Evolutionary conservation across 2,797 vertebrate genomes (phyloP), one percentile per base, ranked within the genome.

Genomic region (Neosalanx taihuensis): DNA sequence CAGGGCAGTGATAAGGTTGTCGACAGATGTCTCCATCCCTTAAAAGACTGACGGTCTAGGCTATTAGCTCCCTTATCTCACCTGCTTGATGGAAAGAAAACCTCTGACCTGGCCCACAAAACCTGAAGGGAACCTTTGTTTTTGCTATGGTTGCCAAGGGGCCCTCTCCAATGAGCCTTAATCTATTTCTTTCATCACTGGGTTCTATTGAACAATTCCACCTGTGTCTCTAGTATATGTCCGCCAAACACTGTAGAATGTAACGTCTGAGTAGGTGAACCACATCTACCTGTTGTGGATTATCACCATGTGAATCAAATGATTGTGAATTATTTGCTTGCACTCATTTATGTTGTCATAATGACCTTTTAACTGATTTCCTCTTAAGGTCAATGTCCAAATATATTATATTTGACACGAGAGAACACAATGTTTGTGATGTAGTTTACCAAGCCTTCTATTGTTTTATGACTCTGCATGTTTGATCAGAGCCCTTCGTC

Each of bases 81-180:
- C 76, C 70, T 80, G 79, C 71, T 81, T 79, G 70, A 79, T 69
- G 71, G 79, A 69, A 87, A 80, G 4, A 3, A 65, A 75, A 84
- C 75, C 82, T 82, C 66, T 80, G 77, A 83, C 77, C 83, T 29
- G 60, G 53, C 67, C 75, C 64, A 4, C 74, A 72, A 64, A 75
- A 76, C 46, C 71, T 86, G 60, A 87, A 83, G 79, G 76, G 75
- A 82, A 70, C 75, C 86, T 80, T 88, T 88, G 85, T 87, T 82
- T 69, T 79, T 75, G 53, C 30, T 6, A 4, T 20, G 58, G 65
- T 73, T 68, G 70, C 85, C 85, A 89, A 86, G 85, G 81, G 72
- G 60, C 75, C 37, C 62, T 85, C 77, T 84, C 59, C 74, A 70
- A 29, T 0, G 0, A 64, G 5, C 61, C 67, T 58, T 26, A 61